Evolutionary conservation across 53 echinoderm and acorn worm genomes (phyloP), one percentile per base, ranked within the genome.

Genomic region (Holothuria leucospilota): DNA sequence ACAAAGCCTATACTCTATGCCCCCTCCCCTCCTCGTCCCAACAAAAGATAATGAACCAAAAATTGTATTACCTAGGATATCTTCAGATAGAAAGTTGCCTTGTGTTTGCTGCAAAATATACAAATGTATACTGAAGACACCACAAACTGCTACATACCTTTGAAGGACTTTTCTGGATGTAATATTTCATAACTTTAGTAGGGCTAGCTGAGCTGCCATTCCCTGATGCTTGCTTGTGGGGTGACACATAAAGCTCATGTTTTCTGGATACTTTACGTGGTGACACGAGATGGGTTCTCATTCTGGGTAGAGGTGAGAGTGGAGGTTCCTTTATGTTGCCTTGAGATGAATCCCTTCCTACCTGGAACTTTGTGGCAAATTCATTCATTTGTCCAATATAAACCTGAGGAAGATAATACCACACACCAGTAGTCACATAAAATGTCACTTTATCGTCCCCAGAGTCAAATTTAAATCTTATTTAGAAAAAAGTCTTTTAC

Each of bases 211-310:
- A 82, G 18, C 72, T 21, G 6, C 4, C 38, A 9, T 51, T 24
- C 10, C 56, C 26, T 41, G 77, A 86, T 26, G 84, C 73, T 59
- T 91, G 90, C 26, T 92, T 86, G 86, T 93, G 93, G 0, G 99
- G 93, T 5, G 95, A 95, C 27, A 98, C 93, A 82, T 98, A 98
- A 27, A 98, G 51, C 84, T 95, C 86, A 21, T 98, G 95, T n/a
- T 90, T 88, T 69, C 93, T 93, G 10, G 95, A 98, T 67, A 98
- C 99, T 56, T 91, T 91, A 18, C 99, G 91, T 0, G 99, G 99
- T 6, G 99, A 98, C 38, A 88, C 86, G 71, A 87, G 90, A 81
- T 95, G 99, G 13, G 92, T 81, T 53, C 95, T 88, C 59, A 88
- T 88, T 21, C 93, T 90, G 0, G 95, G 99, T 8, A 95, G 88